A percentile compares a stretch with the other conserved stretches of the same genome.
Evolutionary conservation across 2,888 invertebrate genomes (phyloP).

Genomic region (Hartigia nigra): DNA sequence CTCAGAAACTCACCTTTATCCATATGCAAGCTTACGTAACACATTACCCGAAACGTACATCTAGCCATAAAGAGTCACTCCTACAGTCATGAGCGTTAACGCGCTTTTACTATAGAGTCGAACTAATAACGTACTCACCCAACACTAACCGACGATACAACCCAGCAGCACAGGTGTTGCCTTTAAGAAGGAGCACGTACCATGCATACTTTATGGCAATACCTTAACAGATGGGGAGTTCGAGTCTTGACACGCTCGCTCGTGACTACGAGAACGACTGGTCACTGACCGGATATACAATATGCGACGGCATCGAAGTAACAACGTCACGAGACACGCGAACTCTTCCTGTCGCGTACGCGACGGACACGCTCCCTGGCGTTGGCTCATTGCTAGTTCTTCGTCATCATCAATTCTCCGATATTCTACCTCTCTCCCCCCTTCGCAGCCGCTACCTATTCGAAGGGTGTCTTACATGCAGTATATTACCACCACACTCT

Average conservation of each 20-base stretch:
- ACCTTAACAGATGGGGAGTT: neutral
- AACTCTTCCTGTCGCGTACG: slow-evolving; percentile 48
- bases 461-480: neutral
- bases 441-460: neutral
- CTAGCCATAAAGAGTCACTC: neutral
- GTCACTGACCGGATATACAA: slow-evolving; percentile 34
- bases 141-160: neutral
- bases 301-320: slow-evolving; percentile 19
- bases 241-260: slow-evolving; percentile 1
- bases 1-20: neutral
- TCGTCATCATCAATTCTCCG: slow-evolving; percentile 18
- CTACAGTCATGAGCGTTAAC: neutral
- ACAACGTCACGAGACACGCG: slow-evolving; percentile 38
- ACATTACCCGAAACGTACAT: neutral
- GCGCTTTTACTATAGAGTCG: neutral
- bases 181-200: neutral
- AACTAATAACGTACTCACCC: neutral
- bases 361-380: slow-evolving; percentile 17
- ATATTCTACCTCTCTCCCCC: no score
- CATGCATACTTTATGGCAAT: neutral
- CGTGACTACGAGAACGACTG: slow-evolving; percentile 1
- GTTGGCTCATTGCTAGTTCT: neutral
- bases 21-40: neutral
- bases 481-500: neutral
- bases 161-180: slow-evolving; percentile 4